These are phyloP conservation scores for Dynastes hyllus DNA, from an alignment of 2,888 invertebrate species.

Conservation along the genomic window DNA sequence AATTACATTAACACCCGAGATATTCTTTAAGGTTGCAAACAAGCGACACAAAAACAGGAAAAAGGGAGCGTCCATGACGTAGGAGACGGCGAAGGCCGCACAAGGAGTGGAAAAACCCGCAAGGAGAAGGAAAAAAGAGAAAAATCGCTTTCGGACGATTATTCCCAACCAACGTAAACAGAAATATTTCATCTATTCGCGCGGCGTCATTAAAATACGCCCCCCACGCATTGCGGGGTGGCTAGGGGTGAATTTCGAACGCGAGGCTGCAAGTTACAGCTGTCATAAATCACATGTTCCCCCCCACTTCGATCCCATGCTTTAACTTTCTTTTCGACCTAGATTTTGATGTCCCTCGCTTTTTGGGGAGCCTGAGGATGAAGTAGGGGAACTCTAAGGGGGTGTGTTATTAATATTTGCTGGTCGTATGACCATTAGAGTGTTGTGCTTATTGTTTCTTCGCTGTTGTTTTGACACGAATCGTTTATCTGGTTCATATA, in stretches of 20 bases:
- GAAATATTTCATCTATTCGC: conserved; percentile 26
- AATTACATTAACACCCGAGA: conserved; percentile 28
- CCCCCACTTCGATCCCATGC: neutral
- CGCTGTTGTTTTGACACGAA: no score
- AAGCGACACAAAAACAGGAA: no score
- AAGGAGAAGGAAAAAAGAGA: neutral
- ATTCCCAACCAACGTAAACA: conserved; percentile 18
- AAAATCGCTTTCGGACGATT: conserved; percentile 7
- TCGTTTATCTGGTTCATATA: no score
- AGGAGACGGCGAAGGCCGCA: neutral
- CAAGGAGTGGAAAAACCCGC: neutral
- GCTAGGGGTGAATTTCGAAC: neutral
- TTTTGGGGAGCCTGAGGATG: no score
- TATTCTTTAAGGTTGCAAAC: neutral
- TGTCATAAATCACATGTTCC: neutral
- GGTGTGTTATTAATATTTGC: no score
- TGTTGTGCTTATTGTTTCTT: no score
- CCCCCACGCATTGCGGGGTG: neutral
- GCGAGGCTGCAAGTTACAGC: neutral
- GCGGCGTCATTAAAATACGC: conserved; percentile 19
- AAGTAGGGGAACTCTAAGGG: no score
- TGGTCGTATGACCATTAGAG: no score
- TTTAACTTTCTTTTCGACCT: no score
- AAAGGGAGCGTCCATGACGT: no score
- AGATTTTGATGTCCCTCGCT: no score